Percentiles rank a stretch among this genome's conserved stretches.
Evolutionary conservation across 2,888 invertebrate species (phyloP).

Genomic region (Galeruca laticollis): DNA sequence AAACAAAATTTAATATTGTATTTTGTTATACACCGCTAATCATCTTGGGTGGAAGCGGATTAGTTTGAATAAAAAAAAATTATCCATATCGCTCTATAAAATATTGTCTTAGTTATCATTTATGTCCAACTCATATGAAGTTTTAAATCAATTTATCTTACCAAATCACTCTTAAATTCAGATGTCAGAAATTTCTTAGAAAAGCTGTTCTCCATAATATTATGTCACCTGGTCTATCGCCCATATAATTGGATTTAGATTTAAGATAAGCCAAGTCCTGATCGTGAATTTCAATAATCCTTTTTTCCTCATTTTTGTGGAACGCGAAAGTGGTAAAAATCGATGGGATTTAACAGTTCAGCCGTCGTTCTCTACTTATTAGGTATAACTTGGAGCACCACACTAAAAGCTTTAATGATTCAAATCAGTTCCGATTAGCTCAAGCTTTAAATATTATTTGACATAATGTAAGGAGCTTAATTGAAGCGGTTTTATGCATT

Average conservation of each 20-base stretch:
- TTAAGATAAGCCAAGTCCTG: constrained; percentile 20
- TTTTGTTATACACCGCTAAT: too few species aligned
- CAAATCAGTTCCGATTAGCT: constrained; percentile 16
- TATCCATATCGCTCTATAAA: too few species aligned
- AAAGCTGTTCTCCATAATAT: not conserved
- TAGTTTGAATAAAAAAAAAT: too few species aligned
- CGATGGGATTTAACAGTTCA: constrained; percentile 16
- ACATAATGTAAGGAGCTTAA: constrained; percentile 9
- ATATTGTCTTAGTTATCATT: too few species aligned
- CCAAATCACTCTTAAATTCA: not conserved
- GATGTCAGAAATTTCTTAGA: not conserved
- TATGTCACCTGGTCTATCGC: constrained; percentile 4
- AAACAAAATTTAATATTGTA: too few species aligned
- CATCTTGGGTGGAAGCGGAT: too few species aligned
- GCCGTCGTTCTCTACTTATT: constrained; percentile 15
- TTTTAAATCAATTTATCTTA: not conserved
- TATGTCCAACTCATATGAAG: too few species aligned
- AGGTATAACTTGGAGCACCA: constrained; percentile 5
- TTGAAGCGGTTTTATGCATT: not conserved
- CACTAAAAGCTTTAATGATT: constrained; percentile 14
- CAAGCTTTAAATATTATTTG: constrained; percentile 1
- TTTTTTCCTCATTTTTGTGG: constrained; percentile 11
- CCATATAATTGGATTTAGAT: constrained; percentile 25
- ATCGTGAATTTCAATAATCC: constrained; percentile 28
- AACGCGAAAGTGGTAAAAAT: constrained; percentile 15